phyloP scores from a whole-genome alignment of 2,113 vertebrate species.

The Calyptommatus sinebrachiatus region DNA sequence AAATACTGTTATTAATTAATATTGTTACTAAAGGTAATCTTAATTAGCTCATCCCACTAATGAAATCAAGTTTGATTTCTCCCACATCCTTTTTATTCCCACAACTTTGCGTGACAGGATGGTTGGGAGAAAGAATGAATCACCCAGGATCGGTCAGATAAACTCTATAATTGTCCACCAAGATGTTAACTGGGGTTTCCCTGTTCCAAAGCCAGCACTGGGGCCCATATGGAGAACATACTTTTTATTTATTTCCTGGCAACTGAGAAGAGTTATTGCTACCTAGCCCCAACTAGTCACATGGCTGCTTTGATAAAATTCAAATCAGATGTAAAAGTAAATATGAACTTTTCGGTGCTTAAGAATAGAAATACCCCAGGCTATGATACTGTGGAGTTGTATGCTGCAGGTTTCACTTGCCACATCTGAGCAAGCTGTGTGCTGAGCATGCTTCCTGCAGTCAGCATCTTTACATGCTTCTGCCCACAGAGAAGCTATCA shows the following conservation, averaged over 20 bases:
- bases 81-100: neutral
- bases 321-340: neutral
- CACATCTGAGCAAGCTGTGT: neutral
- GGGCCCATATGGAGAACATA: neutral
- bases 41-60: neutral
- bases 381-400: constrained; percentile 6
- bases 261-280: too few species aligned
- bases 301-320: neutral
- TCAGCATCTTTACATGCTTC: neutral
- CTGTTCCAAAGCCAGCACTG: neutral
- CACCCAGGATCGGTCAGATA: neutral
- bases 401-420: neutral
- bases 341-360: neutral
- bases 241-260: neutral
- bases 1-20: too few species aligned
- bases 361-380: constrained; percentile 11
- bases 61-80: too few species aligned
- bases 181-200: neutral
- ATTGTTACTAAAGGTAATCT: too few species aligned
- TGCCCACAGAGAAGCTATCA: constrained; percentile 8
- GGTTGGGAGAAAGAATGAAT: neutral
- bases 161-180: neutral
- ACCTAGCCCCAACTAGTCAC: neutral
- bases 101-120: too few species aligned
- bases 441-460: neutral